Percentiles rank a stretch among this genome's conserved stretches.
Conservation (phyloP, 1,140 invertebrate species). For the Drosophila grimshawi region DNA sequence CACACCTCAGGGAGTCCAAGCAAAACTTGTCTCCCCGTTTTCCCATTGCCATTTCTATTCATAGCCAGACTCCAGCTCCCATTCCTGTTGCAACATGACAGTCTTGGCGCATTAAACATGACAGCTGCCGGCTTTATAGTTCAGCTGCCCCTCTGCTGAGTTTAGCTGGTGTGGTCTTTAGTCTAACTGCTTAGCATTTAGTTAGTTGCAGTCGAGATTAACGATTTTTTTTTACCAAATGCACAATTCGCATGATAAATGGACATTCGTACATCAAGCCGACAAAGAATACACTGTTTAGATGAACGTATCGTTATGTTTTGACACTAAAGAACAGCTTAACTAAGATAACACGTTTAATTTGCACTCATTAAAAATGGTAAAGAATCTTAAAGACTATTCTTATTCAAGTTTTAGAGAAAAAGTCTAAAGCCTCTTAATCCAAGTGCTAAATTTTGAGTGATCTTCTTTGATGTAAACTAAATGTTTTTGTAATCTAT, state of each 20-base stretch:
- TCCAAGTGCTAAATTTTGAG: too few species aligned
- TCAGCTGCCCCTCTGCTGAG: background rate
- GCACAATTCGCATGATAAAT: slow-evolving; percentile 67
- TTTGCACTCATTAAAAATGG: background rate
- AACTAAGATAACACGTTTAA: background rate
- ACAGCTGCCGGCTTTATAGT: slow-evolving; percentile 25
- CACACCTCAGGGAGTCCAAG: slow-evolving; percentile 82
- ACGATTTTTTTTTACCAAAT: slow-evolving; percentile 74
- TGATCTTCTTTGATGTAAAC: too few species aligned
- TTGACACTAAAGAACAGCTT: slow-evolving; percentile 4
- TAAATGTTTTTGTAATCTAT: too few species aligned
- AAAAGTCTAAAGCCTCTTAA: too few species aligned
- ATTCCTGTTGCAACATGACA: slow-evolving; percentile 45
- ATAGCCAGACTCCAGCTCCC: slow-evolving; percentile 12
- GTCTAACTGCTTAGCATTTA: slow-evolving; percentile 10
- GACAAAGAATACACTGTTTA: slow-evolving; percentile 22
- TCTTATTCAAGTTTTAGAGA: too few species aligned
- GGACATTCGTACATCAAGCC: slow-evolving; percentile 42
- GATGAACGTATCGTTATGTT: slow-evolving; percentile 14
- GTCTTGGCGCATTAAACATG: slow-evolving; percentile 50
- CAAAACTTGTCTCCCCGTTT: background rate
- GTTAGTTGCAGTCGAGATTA: slow-evolving; percentile 54
- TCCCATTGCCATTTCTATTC: background rate
- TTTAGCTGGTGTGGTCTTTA: slow-evolving; percentile 8
- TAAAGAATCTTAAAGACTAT: background rate